Base-by-base conservation (phyloP, 2,113 vertebrate genomes). In the Heloderma charlesbogerti region DNA sequence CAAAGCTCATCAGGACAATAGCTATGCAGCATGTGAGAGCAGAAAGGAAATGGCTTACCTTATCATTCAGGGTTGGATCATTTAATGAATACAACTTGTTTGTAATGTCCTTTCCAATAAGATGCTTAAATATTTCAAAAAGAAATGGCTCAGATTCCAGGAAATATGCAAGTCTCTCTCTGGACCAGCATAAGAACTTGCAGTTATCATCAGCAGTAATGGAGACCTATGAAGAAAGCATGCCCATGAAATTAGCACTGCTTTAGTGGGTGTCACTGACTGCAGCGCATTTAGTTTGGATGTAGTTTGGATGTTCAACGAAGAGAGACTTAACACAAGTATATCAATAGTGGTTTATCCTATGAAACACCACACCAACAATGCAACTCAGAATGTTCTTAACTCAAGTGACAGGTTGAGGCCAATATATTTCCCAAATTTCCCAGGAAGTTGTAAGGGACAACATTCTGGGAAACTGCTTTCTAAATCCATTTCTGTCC, bases 21-120 rank as follows among this genome's bases (percentile, higher is more conserved):
- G 31, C 31, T 40, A 6, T 15, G 81, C 6, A 84, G 25, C 22
- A 34, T 10, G 20, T 10, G 16, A 45, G 6, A 54, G 4, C 37
- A 57, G 31, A 84, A 54, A 85, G 20, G 9, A 31, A 87, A 48
- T 51, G 37, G 91, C 98, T 67, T 95, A 99, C 99, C 98, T 99
- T 99, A 95, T 99, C 99, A 89, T 98, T 99, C 95, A 99, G 97
- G 12, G 99, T 99, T 25, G 99, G 99, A 86, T 99, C 99, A 87
- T 99, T 99, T 94, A 99, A 96, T 1, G 99, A 99, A 94, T 99
- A 99, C 48, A 99, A 97, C 94, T 99, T 99, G 94, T 99, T 99
- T 96, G 99, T 99, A 96, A 99, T 99, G 95, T 99, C 99, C 97
- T 99, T 99, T 91, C 99, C 99, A 54, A 99, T 99, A 88, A 99